phyloP scores from a whole-genome alignment of 2,888 invertebrate species.

The Trisateles emortualis region DNA sequence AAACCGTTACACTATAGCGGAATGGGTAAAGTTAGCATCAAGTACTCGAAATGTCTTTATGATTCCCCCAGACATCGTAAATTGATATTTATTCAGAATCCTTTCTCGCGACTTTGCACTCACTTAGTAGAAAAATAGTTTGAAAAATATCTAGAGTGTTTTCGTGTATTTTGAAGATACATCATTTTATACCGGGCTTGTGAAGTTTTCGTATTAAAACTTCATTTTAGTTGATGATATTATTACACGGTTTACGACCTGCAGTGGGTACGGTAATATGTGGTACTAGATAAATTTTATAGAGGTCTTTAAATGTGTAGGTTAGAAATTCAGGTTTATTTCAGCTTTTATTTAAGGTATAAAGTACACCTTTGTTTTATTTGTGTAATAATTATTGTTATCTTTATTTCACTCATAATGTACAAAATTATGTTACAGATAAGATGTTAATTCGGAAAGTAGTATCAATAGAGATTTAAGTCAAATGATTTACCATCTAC shows the following conservation, averaged over 20 bases:
- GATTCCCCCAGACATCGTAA: conserved; percentile 64
- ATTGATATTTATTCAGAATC: conserved; percentile 71
- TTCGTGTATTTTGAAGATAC: conserved; percentile 20
- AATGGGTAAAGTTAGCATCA: conserved; percentile 44
- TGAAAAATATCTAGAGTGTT: conserved; percentile 23
- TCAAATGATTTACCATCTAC: no score
- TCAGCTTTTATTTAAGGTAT: neutral
- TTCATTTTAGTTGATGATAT: conserved; percentile 33
- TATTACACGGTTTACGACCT: conserved; percentile 28
- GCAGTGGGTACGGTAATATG: conserved; percentile 18
- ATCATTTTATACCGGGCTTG: conserved; percentile 25
- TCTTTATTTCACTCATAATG: neutral
- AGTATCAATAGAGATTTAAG: no score
- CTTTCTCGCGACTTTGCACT: conserved; percentile 34
- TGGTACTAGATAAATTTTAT: conserved; percentile 30
- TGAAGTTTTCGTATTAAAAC: conserved; percentile 47
- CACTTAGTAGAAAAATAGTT: conserved; percentile 35
- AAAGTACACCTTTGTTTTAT: neutral
- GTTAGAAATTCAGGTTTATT: conserved; percentile 18
- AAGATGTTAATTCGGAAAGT: no score
- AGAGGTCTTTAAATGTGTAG: conserved; percentile 17
- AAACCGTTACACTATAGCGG: conserved; percentile 31
- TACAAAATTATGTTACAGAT: no score
- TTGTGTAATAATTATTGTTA: neutral
- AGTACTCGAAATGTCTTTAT: conserved; percentile 68